Base-by-base conservation (phyloP, 2,113 vertebrate species). In the Pedionomus torquatus region DNA sequence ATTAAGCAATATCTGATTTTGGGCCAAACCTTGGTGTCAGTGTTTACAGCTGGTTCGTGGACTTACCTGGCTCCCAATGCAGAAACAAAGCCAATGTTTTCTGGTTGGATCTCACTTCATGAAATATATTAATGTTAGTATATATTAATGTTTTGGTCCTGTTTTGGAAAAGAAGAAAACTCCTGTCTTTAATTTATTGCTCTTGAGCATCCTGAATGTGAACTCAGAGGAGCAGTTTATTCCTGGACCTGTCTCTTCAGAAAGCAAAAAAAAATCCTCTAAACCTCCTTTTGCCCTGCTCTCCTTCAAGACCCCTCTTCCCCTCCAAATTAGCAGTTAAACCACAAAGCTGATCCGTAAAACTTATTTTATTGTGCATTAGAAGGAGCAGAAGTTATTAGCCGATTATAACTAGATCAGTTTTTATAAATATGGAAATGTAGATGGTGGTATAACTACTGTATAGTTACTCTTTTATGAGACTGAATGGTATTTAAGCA, bases 341-440 rank as follows among this genome's bases (percentile, higher is more conserved):
- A 60, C 25, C 48, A 66, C 64, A 90, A 90, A 87, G 61, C 55
- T 89, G 60, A 93, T 95, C 55, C 89, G 39, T 95, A 90, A 86
- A 91, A 84, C 65, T 83, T 90, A 49, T 6, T 94, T 86, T 90
- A 70, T 69, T 69, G 46, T 90, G 23, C 85, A 66, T 93, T 96
- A 49, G 51, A 79, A 90, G n/a, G 44, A 37, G 26, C 5, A 60
- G 72, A 88, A 76, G 51, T 92, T 86, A 90, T 88, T 90, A 95
- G 79, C 44, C 3, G 25, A 87, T 95, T 89, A 90, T 68, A 81
- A 57, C 65, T 90, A 2, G 83, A 81, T 88, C 77, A 86, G 52
- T 68, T 95, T 96, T 95, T 93, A 85, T 74, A 96, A 95, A 78
- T 76, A 91, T 86, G 87, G 92, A 86, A 93, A 85, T 87, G 57